A percentile compares a stretch with the other conserved stretches of the same genome.
phyloP scores from a whole-genome alignment of 2,797 vertebrate species.

The Parauchenoglanis ngamensis region DNA sequence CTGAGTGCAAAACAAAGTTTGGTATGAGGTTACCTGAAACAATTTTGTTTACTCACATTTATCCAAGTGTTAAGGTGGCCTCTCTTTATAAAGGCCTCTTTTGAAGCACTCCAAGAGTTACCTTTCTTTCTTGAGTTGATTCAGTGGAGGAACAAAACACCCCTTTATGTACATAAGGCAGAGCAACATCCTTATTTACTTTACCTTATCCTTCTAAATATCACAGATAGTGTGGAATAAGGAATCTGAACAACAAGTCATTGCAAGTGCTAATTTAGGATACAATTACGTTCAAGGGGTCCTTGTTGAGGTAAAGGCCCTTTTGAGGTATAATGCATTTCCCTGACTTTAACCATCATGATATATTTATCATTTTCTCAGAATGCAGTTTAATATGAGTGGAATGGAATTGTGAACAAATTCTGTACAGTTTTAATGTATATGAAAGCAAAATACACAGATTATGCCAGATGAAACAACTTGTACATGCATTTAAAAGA shows the following conservation, averaged over 20 bases:
- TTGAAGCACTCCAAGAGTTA: slow-evolving; percentile 44
- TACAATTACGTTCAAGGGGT: not conserved
- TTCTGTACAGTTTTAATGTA: not conserved
- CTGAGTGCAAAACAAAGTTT: slow-evolving; percentile 53
- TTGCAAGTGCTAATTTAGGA: not conserved
- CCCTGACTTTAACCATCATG: slow-evolving; percentile 8
- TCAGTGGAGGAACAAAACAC: slow-evolving; percentile 37
- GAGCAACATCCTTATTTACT: slow-evolving; percentile 41
- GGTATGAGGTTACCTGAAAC: slow-evolving; percentile 54
- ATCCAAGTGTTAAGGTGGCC: slow-evolving; percentile 28
- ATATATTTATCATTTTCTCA: not conserved
- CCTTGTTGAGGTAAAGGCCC: not conserved
- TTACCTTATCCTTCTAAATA: slow-evolving; percentile 48
- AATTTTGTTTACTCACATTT: slow-evolving; percentile 50
- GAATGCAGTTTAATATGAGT: not conserved
- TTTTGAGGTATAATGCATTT: slow-evolving; percentile 8
- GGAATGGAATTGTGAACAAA: not conserved
- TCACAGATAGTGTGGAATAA: slow-evolving; percentile 26
- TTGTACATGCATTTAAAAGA: slow-evolving; percentile 58
- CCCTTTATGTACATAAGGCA: slow-evolving; percentile 51
- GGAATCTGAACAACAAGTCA: slow-evolving; percentile 24
- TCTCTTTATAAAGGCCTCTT: slow-evolving; percentile 50
- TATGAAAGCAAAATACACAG: not conserved
- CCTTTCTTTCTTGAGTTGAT: slow-evolving; percentile 51
- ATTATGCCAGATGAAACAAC: slow-evolving; percentile 27